These are phyloP conservation scores for Lagocephalus sceleratus DNA, from an alignment of 2,797 vertebrate species.

Conservation along the genomic window DNA sequence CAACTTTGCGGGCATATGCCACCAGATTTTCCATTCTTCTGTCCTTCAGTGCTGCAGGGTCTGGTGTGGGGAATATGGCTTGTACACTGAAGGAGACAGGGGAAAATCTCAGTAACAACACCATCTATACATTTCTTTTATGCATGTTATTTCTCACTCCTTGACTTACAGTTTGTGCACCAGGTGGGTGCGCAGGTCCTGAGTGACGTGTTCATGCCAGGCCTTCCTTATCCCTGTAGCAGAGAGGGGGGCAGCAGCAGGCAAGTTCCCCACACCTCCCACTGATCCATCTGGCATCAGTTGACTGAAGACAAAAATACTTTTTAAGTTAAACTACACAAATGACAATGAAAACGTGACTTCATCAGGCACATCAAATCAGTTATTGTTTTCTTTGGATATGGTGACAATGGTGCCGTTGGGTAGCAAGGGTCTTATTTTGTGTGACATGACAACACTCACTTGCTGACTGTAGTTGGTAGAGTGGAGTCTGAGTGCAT, in stretches of 20 bases:
- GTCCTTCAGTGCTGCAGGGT: slow-evolving; percentile 96
- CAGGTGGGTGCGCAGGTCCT: slow-evolving; percentile 97
- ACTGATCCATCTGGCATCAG: slow-evolving; percentile 87
- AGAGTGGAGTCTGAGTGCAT: slow-evolving; percentile 90
- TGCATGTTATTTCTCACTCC: not conserved
- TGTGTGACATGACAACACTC: slow-evolving; percentile 20
- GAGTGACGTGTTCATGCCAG: slow-evolving; percentile 99
- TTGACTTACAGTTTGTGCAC: slow-evolving; percentile 96
- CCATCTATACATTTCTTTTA: not conserved
- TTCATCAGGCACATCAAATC: not conserved
- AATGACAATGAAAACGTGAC: not conserved
- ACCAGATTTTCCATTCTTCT: slow-evolving; percentile 98
- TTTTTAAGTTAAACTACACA: slow-evolving; percentile 1
- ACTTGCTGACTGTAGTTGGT: slow-evolving; percentile 89
- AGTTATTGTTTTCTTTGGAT: not conserved
- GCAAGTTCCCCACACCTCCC: slow-evolving; percentile 85
- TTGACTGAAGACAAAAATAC: slow-evolving; percentile 72
- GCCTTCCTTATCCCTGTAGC: slow-evolving; percentile 88
- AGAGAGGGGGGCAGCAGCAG: slow-evolving; percentile 90
- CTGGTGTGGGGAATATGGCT: slow-evolving; percentile 98
- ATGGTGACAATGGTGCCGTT: not conserved
- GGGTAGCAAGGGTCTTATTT: not conserved
- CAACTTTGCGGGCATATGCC: slow-evolving; percentile 96
- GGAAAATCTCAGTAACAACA: not conserved
- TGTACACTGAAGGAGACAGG: slow-evolving; percentile 81